Evolutionary conservation across 1,140 invertebrate genomes (phyloP), one percentile per base, ranked within the genome.

Genomic region (Hestina assimilis): DNA sequence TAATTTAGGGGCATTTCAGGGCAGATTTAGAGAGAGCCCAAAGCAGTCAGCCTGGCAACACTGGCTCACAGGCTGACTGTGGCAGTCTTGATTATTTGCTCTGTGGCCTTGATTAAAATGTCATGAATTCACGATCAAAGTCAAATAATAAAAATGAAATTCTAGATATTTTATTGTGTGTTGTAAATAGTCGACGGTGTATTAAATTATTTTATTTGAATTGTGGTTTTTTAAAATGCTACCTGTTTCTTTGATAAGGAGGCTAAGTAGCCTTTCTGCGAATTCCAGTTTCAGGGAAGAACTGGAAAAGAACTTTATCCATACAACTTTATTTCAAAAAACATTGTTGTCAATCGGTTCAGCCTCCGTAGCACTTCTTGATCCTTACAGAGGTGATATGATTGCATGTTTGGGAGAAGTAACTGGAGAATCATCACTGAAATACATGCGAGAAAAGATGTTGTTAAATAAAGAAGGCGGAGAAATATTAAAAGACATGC

Each of bases 371-470:
- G 92, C 94, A 4, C 79, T 97, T 14, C 68, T 93, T 3, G 91
- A 96, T 89, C 96, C 96, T 0, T 78, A 87, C 65, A 92, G 94
- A 45, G 93, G 91, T n/a, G 97, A 99, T 82, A 97, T 98, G 96
- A 96, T 99, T 68, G 96, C 96, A 26, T 95, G 96, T 63, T 90
- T 98, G 48, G 97, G 96, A 3, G 97, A 99, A 90, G 95, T 95
- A 0, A 96, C 96, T 2, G 96, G 96, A 0, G 84, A 91, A 63
- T 66, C 68, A 26, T 94, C 96, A 5, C 88, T 97, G 0, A 84
- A 87, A 51, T 88, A 92, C 60, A 94, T 97, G 79, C 87, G 88
- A 50, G 72, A 89, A 56, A 91, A 92, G 77, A 95, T 97, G 92
- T 59, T 91, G 23, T 82, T 88, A 29, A 91, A 89, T 12, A 72